Conservation (phyloP, 1,140 invertebrate species). For the Lamellibrachia luymesi region DNA sequence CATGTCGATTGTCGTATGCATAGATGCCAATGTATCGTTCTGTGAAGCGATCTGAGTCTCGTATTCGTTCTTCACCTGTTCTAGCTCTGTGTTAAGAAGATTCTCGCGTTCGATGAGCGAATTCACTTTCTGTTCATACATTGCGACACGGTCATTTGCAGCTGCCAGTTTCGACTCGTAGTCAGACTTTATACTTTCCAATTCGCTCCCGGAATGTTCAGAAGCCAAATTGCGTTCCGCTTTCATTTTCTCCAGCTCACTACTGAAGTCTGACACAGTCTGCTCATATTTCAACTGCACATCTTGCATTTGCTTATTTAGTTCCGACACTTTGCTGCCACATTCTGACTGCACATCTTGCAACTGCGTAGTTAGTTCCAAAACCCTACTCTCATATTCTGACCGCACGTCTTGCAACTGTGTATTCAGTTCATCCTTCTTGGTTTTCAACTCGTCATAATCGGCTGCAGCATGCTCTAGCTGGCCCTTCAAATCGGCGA, state of each 20-base stretch:
- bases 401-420: background rate
- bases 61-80: slow-evolving; percentile 21
- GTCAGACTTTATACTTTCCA: slow-evolving; percentile 2
- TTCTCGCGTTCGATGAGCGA: slow-evolving; percentile 19
- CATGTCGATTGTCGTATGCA: slow-evolving; percentile 10
- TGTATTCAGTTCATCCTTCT: background rate
- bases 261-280: slow-evolving; percentile 9
- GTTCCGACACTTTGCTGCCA: background rate
- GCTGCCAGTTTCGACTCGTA: slow-evolving; percentile 2
- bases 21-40: background rate
- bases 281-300: slow-evolving; percentile 11
- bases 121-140: slow-evolving; percentile 25
- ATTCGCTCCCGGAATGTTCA: background rate
- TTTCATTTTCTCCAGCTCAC: slow-evolving; percentile 8
- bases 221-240: background rate
- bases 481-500: background rate
- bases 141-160: slow-evolving; percentile 20
- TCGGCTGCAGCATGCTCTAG: slow-evolving; percentile 7
- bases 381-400: slow-evolving; percentile 10
- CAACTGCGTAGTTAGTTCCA: background rate
- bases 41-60: slow-evolving; percentile 19
- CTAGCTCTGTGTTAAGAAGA: slow-evolving; percentile 20
- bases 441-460: slow-evolving; percentile 21
- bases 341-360: background rate
- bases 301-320: background rate